A percentile compares a stretch with the other conserved stretches of the same genome.
Evolutionary conservation across 2,113 vertebrate genomes (phyloP).

Genomic region (Choloepus hoffmanni): DNA sequence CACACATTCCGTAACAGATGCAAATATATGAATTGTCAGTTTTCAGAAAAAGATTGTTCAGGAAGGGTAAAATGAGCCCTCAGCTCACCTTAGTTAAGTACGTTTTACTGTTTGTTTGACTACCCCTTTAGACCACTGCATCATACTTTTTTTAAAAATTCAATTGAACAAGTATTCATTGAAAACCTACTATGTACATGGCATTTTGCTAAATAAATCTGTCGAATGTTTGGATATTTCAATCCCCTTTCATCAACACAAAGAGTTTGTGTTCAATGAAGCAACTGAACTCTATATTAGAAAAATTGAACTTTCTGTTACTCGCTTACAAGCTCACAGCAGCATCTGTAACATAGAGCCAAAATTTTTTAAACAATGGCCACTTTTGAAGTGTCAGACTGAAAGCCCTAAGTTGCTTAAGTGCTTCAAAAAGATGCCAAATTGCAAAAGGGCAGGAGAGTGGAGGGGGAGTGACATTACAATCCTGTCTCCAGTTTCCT

Average conservation of each 20-base stretch:
- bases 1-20: not conserved
- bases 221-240: conserved; percentile 25
- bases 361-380: conserved; percentile 27
- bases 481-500: conserved; percentile 37
- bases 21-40: not conserved
- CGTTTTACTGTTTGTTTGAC: not conserved
- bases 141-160: not conserved
- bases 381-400: conserved; percentile 33
- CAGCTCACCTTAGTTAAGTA: not conserved
- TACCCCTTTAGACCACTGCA: not conserved
- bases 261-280: not conserved
- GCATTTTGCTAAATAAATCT: conserved; percentile 6
- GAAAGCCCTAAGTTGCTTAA: conserved; percentile 19
- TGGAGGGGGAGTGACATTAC: not conserved
- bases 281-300: not conserved
- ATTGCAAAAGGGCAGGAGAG: not conserved
- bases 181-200: not conserved
- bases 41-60: conserved; percentile 12
- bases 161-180: not conserved
- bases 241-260: not conserved
- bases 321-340: not conserved
- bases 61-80: not conserved
- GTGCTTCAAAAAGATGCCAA: conserved; percentile 22
- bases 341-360: not conserved
- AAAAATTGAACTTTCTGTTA: not conserved